These are phyloP conservation scores for Centruroides sculpturatus DNA, from an alignment of 1,140 invertebrate species.

Conservation along the genomic window DNA sequence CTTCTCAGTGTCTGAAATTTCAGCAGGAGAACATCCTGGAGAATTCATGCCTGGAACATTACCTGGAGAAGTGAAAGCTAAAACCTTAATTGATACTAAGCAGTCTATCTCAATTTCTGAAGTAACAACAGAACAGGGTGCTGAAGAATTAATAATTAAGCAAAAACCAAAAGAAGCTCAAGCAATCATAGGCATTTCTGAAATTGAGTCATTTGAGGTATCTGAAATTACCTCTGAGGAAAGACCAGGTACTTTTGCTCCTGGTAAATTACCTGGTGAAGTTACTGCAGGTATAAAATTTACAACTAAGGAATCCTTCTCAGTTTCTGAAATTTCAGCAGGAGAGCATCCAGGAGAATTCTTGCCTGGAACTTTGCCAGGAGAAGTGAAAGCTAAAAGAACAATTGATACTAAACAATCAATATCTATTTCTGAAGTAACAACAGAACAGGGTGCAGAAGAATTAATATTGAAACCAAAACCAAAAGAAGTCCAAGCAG, in stretches of 20 bases:
- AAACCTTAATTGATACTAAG: conserved; percentile 5
- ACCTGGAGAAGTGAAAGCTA: conserved; percentile 7
- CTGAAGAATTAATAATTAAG: conserved; percentile 1
- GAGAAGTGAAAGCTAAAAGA: conserved; percentile 2
- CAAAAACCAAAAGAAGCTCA: conserved; percentile 8
- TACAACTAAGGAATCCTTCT: conserved; percentile 6
- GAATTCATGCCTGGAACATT: conserved; percentile 41
- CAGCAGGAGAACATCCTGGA: conserved; percentile 48
- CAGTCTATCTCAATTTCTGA: conserved; percentile 12
- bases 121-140: conserved; percentile 6
- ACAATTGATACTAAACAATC: conserved; percentile 1
- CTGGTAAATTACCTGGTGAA: conserved; percentile 8
- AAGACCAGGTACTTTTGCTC: conserved; percentile 5
- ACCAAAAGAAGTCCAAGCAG: conserved; percentile 6
- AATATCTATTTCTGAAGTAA: conserved; percentile 9
- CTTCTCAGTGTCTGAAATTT: conserved; percentile 40
- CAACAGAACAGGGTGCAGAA: conserved; percentile 1
- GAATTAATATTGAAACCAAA: conserved; percentile 10
- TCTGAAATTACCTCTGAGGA: conserved; percentile 7
- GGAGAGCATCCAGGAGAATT: conserved; percentile 2
- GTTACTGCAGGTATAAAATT: conserved; percentile 8
- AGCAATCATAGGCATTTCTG: conserved; percentile 2
- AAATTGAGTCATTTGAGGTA: conserved; percentile 4
- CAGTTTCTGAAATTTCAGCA: conserved; percentile 1
- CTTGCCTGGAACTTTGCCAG: background rate